Conservation (phyloP, 1,140 invertebrate genomes). For the Ruditapes philippinarum region DNA sequence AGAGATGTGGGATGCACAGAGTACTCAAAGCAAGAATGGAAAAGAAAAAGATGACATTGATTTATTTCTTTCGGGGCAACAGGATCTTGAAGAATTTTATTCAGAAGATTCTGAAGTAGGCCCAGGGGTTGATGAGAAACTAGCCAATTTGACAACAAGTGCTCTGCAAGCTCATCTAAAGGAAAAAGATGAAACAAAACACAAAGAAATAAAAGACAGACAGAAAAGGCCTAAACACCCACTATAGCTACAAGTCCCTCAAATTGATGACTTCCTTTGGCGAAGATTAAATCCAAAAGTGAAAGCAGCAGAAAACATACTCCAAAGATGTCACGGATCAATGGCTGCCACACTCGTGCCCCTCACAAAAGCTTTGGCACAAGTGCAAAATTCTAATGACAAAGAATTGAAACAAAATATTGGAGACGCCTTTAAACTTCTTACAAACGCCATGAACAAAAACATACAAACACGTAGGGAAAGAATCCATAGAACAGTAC, state of each 20-base stretch:
- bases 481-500: not conserved
- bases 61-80: too few relatives aligned
- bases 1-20: too few relatives aligned
- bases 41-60: too few relatives aligned
- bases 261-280: slow-evolving; percentile 35
- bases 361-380: not conserved
- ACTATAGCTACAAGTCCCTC: not conserved
- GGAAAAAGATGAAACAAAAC: not conserved
- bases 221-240: slow-evolving; percentile 2
- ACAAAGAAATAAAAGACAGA: slow-evolving; percentile 2
- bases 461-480: not conserved
- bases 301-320: not conserved
- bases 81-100: not conserved
- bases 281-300: not conserved
- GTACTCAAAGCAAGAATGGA: too few relatives aligned
- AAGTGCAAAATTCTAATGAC: not conserved
- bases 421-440: not conserved
- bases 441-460: not conserved
- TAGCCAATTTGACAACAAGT: not conserved
- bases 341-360: not conserved
- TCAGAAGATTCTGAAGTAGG: not conserved
- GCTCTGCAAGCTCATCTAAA: not conserved
- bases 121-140: not conserved
- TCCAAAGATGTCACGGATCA: not conserved
- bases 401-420: not conserved